phyloP scores from a whole-genome alignment of 2,888 invertebrate species.

The Cryptocheilus praepositus region DNA sequence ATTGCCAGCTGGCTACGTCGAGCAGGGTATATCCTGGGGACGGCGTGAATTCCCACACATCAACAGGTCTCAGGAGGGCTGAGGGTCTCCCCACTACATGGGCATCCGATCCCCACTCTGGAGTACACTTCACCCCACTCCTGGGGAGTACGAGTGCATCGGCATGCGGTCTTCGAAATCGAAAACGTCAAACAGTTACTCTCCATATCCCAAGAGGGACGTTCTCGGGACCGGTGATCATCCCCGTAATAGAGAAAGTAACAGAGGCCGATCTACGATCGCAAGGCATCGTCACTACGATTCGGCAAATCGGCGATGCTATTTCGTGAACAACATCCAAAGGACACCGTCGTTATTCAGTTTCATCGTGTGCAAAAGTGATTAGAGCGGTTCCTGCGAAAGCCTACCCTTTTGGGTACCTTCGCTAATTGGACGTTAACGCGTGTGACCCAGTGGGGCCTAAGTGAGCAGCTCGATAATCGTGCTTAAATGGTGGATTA shows the following conservation, averaged over 20 bases:
- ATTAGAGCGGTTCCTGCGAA: not conserved
- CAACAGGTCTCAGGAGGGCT: conserved; percentile 72
- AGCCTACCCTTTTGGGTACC: not conserved
- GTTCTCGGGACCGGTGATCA: conserved; percentile 33
- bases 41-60: conserved; percentile 74
- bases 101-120: conserved; percentile 42
- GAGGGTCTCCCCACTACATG: conserved; percentile 41
- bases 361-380: not conserved
- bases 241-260: too few relatives aligned
- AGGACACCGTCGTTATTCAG: too few relatives aligned
- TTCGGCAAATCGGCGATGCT: not conserved
- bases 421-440: not conserved
- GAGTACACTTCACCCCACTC: conserved; percentile 56
- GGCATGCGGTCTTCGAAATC: conserved; percentile 73
- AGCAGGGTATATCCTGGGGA: conserved; percentile 38
- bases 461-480: not conserved
- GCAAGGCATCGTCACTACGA: not conserved
- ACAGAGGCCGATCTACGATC: not conserved
- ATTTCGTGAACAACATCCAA: not conserved
- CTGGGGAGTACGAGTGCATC: conserved; percentile 61
- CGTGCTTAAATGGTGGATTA: conserved; percentile 70
- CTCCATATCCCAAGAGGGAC: conserved; percentile 63
- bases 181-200: conserved; percentile 75
- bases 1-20: conserved; percentile 42
- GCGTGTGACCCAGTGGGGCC: not conserved